Base-by-base conservation (phyloP, 1,140 invertebrate genomes). In the Lineus longissimus region DNA sequence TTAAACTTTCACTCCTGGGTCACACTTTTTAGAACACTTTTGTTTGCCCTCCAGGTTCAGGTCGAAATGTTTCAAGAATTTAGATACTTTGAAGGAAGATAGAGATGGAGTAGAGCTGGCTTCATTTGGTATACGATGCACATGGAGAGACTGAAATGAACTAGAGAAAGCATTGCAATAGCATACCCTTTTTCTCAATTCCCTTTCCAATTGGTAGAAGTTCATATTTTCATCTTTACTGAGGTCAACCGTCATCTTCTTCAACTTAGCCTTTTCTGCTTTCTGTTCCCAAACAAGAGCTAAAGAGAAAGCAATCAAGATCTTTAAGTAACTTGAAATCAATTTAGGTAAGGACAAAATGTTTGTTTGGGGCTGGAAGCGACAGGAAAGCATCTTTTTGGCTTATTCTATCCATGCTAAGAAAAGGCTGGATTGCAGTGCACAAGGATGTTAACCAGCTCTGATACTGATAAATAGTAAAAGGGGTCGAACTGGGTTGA, bases 111-210 rank as follows among this genome's bases (percentile, higher is more conserved):
- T n/a, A n/a, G n/a, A n/a, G n/a, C n/a, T n/a, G n/a, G n/a, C n/a
- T n/a, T n/a, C n/a, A n/a, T n/a, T n/a, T n/a, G n/a, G n/a, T n/a
- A n/a, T 15, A 55, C 22, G 23, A 11, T 55, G 13, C 15, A n/a
- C n/a, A n/a, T n/a, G n/a, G n/a, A n/a, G n/a, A n/a, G n/a, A n/a
- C n/a, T n/a, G n/a, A n/a, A n/a, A n/a, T n/a, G n/a, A n/a, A n/a
- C n/a, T n/a, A n/a, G n/a, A n/a, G n/a, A n/a, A n/a, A n/a, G 6
- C n/a, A 51, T 51, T 27, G n/a, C 19, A 51, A 7, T 19, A 13
- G 47, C 59, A 66, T 63, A 78, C 76, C 73, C 73, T 66, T 33
- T 68, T 73, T 55, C 76, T 69, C 59, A 78, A 78, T 58, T 76
- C 74, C 11, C 64, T 62, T 56, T 78, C 76, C 19, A 78, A 74